phyloP scores from a whole-genome alignment of 1,140 invertebrate genomes.

The Lanistes nyassanus region DNA sequence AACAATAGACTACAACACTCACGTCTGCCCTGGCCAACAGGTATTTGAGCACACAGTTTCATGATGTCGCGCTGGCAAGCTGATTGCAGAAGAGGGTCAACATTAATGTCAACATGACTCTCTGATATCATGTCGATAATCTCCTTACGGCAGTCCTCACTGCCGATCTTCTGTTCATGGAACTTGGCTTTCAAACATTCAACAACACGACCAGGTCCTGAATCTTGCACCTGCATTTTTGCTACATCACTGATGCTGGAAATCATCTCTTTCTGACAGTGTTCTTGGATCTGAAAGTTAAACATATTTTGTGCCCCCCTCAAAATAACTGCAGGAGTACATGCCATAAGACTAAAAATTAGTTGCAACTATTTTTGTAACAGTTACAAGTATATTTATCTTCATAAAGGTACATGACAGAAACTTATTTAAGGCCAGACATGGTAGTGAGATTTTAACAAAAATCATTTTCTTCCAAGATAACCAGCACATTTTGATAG shows the following conservation, averaged over 20 bases:
- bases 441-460: too few relatives aligned
- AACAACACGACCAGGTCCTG: slow-evolving; percentile 74
- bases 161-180: slow-evolving; percentile 74
- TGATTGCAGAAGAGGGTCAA: slow-evolving; percentile 71
- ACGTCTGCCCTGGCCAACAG: slow-evolving; percentile 82
- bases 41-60: slow-evolving; percentile 84
- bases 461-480: too few relatives aligned
- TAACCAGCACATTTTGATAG: too few relatives aligned
- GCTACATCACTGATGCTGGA: background rate
- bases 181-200: slow-evolving; percentile 90
- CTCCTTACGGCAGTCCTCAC: slow-evolving; percentile 69
- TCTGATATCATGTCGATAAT: slow-evolving; percentile 75
- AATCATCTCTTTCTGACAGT: slow-evolving; percentile 33
- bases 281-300: slow-evolving; percentile 38
- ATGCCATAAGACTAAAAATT: too few relatives aligned
- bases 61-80: slow-evolving; percentile 74
- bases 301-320: background rate
- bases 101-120: slow-evolving; percentile 71
- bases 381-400: too few relatives aligned
- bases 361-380: too few relatives aligned
- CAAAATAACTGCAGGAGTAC: too few relatives aligned
- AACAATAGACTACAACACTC: slow-evolving; percentile 40
- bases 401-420: too few relatives aligned
- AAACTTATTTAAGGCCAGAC: too few relatives aligned
- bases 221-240: slow-evolving; percentile 47